A percentile compares a stretch with the other conserved stretches of the same genome.
phyloP scores from a whole-genome alignment of 2,113 vertebrate species.

The Dasyprocta punctata region DNA sequence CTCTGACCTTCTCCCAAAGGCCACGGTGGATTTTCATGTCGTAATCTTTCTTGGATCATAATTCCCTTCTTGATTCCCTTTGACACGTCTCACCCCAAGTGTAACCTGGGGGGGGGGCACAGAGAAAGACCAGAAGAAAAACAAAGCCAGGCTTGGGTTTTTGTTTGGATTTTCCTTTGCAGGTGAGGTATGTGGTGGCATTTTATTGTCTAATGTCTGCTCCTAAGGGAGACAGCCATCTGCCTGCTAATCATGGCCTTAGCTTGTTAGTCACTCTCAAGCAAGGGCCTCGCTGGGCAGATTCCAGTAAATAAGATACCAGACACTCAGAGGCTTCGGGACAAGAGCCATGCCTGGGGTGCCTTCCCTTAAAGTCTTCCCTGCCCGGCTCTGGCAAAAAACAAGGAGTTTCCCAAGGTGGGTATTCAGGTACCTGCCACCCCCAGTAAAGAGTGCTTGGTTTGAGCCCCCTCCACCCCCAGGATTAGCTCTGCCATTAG shows the following conservation, averaged over 20 bases:
- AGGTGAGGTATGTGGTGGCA: not conserved
- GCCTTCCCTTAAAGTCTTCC: not conserved
- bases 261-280: not conserved
- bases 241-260: slow-evolving; percentile 68
- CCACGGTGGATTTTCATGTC: not conserved
- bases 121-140: not conserved
- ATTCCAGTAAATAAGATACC: slow-evolving; percentile 59
- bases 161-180: slow-evolving; percentile 11
- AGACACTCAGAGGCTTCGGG: fast-evolving
- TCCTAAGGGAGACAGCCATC: slow-evolving; percentile 68
- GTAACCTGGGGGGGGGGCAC: not conserved
- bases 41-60: not conserved
- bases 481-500: not conserved
- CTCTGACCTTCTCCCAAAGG: not conserved
- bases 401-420: not conserved
- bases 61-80: not conserved
- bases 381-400: not conserved
- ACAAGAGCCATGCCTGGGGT: not conserved
- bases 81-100: not conserved
- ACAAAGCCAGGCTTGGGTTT: not conserved
- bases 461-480: too few species aligned
- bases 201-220: slow-evolving; percentile 64
- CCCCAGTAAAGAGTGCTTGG: not conserved
- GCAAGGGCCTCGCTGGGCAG: slow-evolving; percentile 1
- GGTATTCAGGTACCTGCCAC: not conserved